These are phyloP conservation scores for Drosophila simulans DNA, from an alignment of 1,140 invertebrate species.

Conservation along the genomic window DNA sequence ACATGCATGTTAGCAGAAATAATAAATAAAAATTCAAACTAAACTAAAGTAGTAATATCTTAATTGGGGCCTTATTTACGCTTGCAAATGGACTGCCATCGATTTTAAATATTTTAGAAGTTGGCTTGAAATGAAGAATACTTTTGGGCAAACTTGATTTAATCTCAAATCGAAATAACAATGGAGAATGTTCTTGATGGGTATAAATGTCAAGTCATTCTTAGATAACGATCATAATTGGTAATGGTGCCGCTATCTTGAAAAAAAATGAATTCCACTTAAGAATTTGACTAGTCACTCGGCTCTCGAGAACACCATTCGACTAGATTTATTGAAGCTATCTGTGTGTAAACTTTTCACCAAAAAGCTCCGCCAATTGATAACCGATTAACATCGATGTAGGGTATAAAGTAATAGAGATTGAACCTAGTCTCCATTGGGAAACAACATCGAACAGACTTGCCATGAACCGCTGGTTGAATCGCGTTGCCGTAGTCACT, in stretches of 20 bases:
- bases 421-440: not conserved
- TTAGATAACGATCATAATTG: too few species aligned
- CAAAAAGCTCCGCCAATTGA: not conserved
- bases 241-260: too few species aligned
- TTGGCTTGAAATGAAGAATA: not conserved
- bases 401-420: not conserved
- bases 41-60: slow-evolving; percentile 1
- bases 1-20: slow-evolving; percentile 76
- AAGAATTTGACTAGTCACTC: too few species aligned
- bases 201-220: too few species aligned
- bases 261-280: too few species aligned
- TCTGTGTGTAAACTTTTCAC: slow-evolving; percentile 12
- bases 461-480: slow-evolving; percentile 67
- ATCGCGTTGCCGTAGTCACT: slow-evolving; percentile 71
- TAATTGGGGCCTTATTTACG: not conserved
- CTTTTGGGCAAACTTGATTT: not conserved
- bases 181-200: not conserved
- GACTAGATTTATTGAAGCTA: not conserved
- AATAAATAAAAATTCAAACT: slow-evolving; percentile 61
- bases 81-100: not conserved
- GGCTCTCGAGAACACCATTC: not conserved
- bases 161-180: not conserved
- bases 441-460: not conserved
- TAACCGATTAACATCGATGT: slow-evolving; percentile 1
- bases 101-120: not conserved